These are phyloP conservation scores for Nomia melanderi DNA, from an alignment of 1,140 invertebrate genomes.

Conservation along the genomic window DNA sequence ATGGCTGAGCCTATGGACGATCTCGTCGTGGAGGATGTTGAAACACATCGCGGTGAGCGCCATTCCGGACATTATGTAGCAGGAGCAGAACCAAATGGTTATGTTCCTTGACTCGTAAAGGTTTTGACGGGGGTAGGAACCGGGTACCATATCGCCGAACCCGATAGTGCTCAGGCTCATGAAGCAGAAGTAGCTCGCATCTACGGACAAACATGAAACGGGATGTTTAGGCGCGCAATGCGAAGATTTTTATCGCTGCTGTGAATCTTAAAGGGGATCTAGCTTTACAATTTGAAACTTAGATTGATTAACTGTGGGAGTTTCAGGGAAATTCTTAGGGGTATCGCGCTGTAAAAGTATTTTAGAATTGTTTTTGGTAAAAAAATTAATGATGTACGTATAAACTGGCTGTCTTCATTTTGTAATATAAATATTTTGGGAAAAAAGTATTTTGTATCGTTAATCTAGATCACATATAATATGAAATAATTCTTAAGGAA, in stretches of 20 bases:
- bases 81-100: constrained; percentile 94
- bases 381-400: no score
- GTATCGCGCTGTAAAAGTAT: no score
- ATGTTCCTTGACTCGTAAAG: constrained; percentile 84
- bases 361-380: no score
- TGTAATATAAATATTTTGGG: no score
- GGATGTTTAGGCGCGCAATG: constrained; percentile 2
- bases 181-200: constrained; percentile 97
- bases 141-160: constrained; percentile 94
- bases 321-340: no score
- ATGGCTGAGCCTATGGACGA: constrained; percentile 89
- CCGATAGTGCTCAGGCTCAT: constrained; percentile 96
- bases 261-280: neutral
- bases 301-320: no score
- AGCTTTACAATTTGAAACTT: neutral
- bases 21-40: constrained; percentile 97
- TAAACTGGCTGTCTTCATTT: no score
- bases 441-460: no score
- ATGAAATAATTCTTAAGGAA: no score
- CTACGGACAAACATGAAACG: constrained; percentile 71
- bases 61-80: constrained; percentile 97
- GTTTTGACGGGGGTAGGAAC: constrained; percentile 83
- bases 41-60: constrained; percentile 99
- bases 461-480: no score
- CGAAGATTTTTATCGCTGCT: neutral